These are phyloP conservation scores for Premnoplex brunnescens DNA, from an alignment of 2,797 vertebrate species.

Conservation along the genomic window DNA sequence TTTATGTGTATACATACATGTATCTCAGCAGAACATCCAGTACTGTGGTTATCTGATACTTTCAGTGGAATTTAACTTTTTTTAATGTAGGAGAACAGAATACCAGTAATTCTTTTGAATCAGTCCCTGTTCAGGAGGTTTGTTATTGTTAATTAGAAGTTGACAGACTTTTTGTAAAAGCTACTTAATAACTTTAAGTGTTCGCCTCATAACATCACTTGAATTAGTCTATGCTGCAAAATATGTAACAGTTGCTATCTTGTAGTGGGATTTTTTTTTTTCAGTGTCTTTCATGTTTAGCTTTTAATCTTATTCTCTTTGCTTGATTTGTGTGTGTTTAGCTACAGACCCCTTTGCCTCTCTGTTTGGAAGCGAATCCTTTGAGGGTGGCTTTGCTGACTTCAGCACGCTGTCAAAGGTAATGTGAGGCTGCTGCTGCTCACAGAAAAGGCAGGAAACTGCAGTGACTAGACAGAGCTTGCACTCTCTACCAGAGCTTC, in stretches of 20 bases:
- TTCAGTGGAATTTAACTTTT: neutral
- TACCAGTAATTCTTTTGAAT: neutral
- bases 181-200: neutral
- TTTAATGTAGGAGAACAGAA: neutral
- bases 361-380: conserved; percentile 92
- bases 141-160: neutral
- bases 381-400: conserved; percentile 93
- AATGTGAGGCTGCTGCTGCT: conserved; percentile 49
- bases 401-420: conserved; percentile 93
- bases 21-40: neutral
- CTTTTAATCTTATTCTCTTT: neutral
- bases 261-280: neutral
- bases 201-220: neutral
- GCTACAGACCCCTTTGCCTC: conserved; percentile 91
- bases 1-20: neutral
- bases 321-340: conserved; percentile 43
- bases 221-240: neutral
- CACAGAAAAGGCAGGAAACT: conserved; percentile 6
- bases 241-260: neutral
- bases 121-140: neutral
- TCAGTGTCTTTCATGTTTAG: neutral
- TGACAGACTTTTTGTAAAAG: neutral
- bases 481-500: neutral
- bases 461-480: neutral
- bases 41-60: neutral